phyloP scores from a whole-genome alignment of 1,140 invertebrate species.

The Drosophila baimaii region DNA sequence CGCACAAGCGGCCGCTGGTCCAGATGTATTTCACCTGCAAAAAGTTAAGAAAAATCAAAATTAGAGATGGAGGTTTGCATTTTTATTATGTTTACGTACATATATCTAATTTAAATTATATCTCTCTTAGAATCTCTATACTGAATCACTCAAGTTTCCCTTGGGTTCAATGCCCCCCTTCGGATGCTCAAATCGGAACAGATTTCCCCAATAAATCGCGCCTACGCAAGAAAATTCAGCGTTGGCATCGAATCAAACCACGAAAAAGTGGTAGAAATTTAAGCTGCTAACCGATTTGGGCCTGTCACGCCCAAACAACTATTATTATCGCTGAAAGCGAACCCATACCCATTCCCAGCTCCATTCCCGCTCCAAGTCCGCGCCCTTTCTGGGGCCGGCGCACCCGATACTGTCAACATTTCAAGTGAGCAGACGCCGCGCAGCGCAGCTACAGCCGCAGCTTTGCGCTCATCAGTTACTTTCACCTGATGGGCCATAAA shows the following conservation, averaged over 20 bases:
- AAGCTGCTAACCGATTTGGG: slow-evolving; percentile 41
- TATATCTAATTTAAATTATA: too few relatives aligned
- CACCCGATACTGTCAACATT: slow-evolving; percentile 74
- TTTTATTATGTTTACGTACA: too few relatives aligned
- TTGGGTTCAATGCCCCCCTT: slow-evolving; percentile 32
- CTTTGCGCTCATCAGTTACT: slow-evolving; percentile 68
- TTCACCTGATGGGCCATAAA: slow-evolving; percentile 76
- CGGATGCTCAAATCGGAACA: slow-evolving; percentile 5
- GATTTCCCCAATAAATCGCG: slow-evolving; percentile 13
- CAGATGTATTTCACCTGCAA: slow-evolving; percentile 89
- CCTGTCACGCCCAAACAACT: slow-evolving; percentile 59
- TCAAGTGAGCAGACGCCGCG: slow-evolving; percentile 44
- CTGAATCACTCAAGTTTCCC: background rate
- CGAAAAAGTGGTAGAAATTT: slow-evolving; percentile 43
- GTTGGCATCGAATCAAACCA: slow-evolving; percentile 18
- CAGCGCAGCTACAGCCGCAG: slow-evolving; percentile 18
- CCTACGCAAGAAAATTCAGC: slow-evolving; percentile 54
- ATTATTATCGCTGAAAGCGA: slow-evolving; percentile 70
- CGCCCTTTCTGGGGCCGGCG: slow-evolving; percentile 67
- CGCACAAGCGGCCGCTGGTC: slow-evolving; percentile 93
- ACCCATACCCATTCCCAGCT: slow-evolving; percentile 38
- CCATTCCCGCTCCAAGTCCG: slow-evolving; percentile 43
- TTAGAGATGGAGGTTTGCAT: too few relatives aligned
- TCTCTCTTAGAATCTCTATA: too few relatives aligned
- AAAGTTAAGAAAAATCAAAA: background rate